Percentiles rank a stretch among this genome's conserved stretches.
Evolutionary conservation across 2,797 vertebrate genomes (phyloP).

Genomic region (Coendou prehensilis): DNA sequence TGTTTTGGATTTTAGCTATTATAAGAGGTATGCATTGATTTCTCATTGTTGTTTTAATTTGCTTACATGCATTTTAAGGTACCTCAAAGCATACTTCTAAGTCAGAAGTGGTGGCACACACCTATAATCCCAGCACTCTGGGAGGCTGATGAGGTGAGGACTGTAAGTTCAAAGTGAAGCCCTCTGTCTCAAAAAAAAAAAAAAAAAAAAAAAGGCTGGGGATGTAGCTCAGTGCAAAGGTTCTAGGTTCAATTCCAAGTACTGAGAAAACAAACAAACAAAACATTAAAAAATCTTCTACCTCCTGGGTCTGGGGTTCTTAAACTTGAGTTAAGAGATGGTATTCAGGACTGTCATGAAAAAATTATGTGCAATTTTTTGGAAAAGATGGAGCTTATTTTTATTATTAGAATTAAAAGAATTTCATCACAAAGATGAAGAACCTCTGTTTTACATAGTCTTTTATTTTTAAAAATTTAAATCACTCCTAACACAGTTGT

Average conservation of each 20-base stretch:
- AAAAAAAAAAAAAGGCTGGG: too few relatives aligned
- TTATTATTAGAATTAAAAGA: constrained; percentile 55
- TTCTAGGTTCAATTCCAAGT: background rate
- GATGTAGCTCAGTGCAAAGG: background rate
- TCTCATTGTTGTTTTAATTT: constrained; percentile 18
- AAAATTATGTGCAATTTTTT: constrained; percentile 20
- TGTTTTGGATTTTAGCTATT: background rate
- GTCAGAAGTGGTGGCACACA: background rate
- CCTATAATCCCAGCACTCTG: background rate
- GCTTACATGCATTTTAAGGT: background rate
- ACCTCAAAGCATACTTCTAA: constrained; percentile 26
- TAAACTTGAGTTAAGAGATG: constrained; percentile 6
- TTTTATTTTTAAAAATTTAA: constrained; percentile 20
- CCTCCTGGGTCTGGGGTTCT: background rate
- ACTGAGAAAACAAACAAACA: background rate
- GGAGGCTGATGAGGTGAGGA: background rate
- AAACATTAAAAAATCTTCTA: background rate
- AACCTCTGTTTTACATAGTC: background rate
- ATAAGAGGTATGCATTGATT: background rate
- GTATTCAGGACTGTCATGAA: background rate
- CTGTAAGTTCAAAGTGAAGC: background rate
- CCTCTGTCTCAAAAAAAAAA: background rate
- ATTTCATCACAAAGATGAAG: constrained; percentile 13
- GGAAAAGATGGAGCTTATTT: constrained; percentile 7
- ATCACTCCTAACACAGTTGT: background rate